These are phyloP conservation scores for Pavo muticus DNA, from an alignment of 2,113 vertebrate genomes.

Conservation along the genomic window DNA sequence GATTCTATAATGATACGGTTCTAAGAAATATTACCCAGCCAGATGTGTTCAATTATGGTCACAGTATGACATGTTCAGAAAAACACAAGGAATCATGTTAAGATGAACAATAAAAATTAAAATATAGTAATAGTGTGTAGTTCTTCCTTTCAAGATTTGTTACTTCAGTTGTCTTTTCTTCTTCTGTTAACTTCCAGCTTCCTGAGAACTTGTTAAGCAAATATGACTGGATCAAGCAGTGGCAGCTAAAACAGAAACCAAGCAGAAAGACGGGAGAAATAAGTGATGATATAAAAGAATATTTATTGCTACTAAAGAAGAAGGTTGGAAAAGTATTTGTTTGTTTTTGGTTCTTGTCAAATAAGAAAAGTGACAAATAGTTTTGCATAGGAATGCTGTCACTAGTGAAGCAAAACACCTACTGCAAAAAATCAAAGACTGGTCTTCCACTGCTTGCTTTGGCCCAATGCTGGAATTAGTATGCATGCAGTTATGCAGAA, in stretches of 20 bases:
- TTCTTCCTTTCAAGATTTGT: not conserved
- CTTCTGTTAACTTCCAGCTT: constrained; percentile 78
- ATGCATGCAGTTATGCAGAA: not conserved
- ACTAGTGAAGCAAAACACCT: not conserved
- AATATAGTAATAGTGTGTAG: not conserved
- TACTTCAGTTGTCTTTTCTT: not conserved
- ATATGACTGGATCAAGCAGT: constrained; percentile 87
- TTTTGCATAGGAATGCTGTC: not conserved
- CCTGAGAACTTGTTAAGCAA: constrained; percentile 83
- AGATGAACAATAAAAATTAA: not conserved
- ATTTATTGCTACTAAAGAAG: constrained; percentile 83
- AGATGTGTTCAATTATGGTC: not conserved
- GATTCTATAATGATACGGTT: too few species aligned
- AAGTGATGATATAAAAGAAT: constrained; percentile 79
- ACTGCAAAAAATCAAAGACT: not conserved
- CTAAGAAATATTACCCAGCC: not conserved
- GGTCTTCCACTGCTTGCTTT: not conserved
- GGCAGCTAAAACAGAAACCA: constrained; percentile 82
- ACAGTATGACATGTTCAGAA: not conserved
- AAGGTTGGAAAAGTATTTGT: constrained; percentile 78
- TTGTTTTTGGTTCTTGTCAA: not conserved
- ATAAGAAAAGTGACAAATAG: not conserved
- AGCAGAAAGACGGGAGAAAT: constrained; percentile 73
- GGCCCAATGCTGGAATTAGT: not conserved
- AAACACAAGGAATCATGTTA: not conserved